Evolutionary conservation across 2,113 vertebrate species (phyloP).

Genomic region (Leiothrix lutea): DNA sequence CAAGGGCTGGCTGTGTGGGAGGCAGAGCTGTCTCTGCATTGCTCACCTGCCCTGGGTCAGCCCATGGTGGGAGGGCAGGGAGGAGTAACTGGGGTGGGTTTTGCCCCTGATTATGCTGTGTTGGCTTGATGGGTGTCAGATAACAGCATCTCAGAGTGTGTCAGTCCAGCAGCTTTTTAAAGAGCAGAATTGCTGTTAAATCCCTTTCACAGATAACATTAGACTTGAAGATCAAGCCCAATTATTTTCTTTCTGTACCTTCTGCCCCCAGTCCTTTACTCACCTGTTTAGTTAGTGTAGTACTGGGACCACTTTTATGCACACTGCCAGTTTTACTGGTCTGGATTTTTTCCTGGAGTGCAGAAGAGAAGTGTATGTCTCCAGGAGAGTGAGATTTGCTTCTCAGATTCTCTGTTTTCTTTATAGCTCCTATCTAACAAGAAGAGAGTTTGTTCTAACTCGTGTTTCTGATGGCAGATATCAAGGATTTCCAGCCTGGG

Average conservation of each 20-base stretch:
- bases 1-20: neutral
- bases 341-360: neutral
- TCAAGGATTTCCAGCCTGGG: neutral
- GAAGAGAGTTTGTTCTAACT: neutral
- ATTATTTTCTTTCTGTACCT: neutral
- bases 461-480: rapidly evolving
- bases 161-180: neutral
- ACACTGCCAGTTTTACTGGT: neutral
- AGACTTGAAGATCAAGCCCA: neutral
- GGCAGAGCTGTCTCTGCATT: neutral
- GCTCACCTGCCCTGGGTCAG: neutral
- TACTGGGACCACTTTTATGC: neutral
- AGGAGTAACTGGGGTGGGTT: neutral
- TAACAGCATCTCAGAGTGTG: neutral
- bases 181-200: neutral
- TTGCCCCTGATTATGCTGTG: neutral
- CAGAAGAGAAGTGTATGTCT: neutral
- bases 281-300: neutral
- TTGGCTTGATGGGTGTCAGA: neutral
- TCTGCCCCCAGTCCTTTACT: neutral
- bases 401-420: neutral
- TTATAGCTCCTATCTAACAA: neutral
- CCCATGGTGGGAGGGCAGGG: neutral
- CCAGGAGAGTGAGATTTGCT: neutral
- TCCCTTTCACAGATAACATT: neutral